These are phyloP conservation scores for Oithona nana DNA, from an alignment of 2,888 invertebrate species.

Conservation along the genomic window DNA sequence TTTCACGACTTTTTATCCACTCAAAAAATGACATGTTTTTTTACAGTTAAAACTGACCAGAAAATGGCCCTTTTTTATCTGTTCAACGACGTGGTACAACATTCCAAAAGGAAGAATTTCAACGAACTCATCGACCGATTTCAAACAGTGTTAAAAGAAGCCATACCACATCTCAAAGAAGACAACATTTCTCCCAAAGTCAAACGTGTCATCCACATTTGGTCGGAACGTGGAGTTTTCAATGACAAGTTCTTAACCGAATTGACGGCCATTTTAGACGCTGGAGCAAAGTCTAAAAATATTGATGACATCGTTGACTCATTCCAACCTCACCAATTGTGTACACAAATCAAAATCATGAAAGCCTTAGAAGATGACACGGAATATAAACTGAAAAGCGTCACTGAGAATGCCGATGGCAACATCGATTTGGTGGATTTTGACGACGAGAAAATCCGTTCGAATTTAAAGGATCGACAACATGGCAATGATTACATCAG, in stretches of 20 bases:
- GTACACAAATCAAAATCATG: constrained; percentile 54
- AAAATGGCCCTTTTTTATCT: constrained; percentile 74
- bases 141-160: constrained; percentile 76
- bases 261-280: constrained; percentile 50
- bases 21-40: constrained; percentile 6
- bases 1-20: background rate
- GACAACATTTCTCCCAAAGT: constrained; percentile 16
- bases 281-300: constrained; percentile 8
- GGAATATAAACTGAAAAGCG: constrained; percentile 44
- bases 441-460: constrained; percentile 8
- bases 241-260: constrained; percentile 74
- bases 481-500: constrained; percentile 69
- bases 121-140: constrained; percentile 71
- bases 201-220: constrained; percentile 48
- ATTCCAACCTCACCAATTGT: constrained; percentile 44
- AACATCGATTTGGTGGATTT: constrained; percentile 26
- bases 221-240: constrained; percentile 81
- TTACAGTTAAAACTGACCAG: constrained; percentile 57
- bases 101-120: constrained; percentile 67
- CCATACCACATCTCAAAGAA: constrained; percentile 43
- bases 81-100: constrained; percentile 93
- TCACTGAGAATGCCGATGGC: constrained; percentile 47
- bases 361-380: constrained; percentile 51
- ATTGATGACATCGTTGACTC: background rate
- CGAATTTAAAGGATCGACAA: constrained; percentile 43